Evolutionary conservation across 2,797 vertebrate species (phyloP).

Genomic region (Eospalax fontanierii): DNA sequence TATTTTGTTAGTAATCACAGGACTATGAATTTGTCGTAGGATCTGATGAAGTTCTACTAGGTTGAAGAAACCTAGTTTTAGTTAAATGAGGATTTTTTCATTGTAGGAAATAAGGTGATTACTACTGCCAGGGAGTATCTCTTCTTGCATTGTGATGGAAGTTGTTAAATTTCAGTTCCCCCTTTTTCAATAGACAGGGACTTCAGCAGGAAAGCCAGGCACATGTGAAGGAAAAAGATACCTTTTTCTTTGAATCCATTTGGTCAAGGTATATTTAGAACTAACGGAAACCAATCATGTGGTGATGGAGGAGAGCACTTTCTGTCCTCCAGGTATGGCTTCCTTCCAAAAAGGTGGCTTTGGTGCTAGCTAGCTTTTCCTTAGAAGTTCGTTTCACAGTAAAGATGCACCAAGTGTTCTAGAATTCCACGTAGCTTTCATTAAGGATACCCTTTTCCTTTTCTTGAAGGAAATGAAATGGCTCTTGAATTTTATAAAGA

Average conservation of each 20-base stretch:
- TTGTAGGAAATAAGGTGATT: neutral
- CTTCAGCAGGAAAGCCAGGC: neutral
- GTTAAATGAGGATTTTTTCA: neutral
- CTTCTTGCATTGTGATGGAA: neutral
- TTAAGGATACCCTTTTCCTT: neutral
- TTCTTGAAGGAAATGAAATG: neutral
- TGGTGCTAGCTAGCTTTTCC: neutral
- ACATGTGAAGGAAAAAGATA: neutral
- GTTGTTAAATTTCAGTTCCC: neutral
- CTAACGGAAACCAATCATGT: neutral
- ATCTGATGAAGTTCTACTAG: neutral
- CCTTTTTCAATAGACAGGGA: too few relatives aligned
- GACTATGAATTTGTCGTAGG: neutral
- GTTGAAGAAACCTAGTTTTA: slow-evolving; percentile 38
- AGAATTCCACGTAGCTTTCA: neutral
- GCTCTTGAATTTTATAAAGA: neutral
- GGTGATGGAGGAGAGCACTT: neutral
- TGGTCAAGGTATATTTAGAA: slow-evolving; percentile 3
- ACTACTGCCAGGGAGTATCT: accelerated
- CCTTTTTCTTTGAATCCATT: neutral
- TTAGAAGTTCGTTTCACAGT: neutral
- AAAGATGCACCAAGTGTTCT: neutral
- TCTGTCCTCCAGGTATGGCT: neutral
- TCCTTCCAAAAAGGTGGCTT: neutral
- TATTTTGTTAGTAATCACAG: neutral